Percentiles rank a stretch among this genome's conserved stretches.
Evolutionary conservation across 2,113 vertebrate genomes (phyloP).

Genomic region (Tragelaphus imberbis): DNA sequence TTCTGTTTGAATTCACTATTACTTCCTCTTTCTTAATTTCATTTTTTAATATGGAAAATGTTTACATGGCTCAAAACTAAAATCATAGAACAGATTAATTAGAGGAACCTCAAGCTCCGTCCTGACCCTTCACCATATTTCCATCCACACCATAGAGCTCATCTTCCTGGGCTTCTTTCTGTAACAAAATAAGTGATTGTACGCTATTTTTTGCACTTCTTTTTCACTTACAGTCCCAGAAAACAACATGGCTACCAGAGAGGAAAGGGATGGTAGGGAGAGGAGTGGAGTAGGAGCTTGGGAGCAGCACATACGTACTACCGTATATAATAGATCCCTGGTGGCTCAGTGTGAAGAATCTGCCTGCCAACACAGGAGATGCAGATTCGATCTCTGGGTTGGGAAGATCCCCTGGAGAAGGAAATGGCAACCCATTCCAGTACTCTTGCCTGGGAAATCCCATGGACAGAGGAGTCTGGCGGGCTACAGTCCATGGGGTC

Average conservation of each 20-base stretch:
- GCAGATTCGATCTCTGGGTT: fast-evolving
- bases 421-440: neutral
- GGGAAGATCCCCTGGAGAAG: neutral
- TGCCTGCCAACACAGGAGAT: fast-evolving
- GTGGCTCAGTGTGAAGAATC: fast-evolving
- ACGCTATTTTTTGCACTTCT: fast-evolving
- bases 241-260: neutral
- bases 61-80: neutral
- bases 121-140: fast-evolving
- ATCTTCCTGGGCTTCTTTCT: too few species aligned
- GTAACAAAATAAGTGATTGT: fast-evolving
- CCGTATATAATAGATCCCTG: neutral
- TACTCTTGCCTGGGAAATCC: neutral
- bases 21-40: neutral
- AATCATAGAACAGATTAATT: fast-evolving
- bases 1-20: neutral
- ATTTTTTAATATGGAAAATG: neutral
- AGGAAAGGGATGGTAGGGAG: fast-evolving
- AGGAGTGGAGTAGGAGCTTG: neutral
- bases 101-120: fast-evolving
- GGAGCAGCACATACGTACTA: fast-evolving
- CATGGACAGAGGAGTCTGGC: neutral
- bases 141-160: fast-evolving
- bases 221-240: neutral
- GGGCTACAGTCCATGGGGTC: neutral